Evolutionary conservation across 2,888 invertebrate genomes (phyloP).

Genomic region (Tipula lateralis): DNA sequence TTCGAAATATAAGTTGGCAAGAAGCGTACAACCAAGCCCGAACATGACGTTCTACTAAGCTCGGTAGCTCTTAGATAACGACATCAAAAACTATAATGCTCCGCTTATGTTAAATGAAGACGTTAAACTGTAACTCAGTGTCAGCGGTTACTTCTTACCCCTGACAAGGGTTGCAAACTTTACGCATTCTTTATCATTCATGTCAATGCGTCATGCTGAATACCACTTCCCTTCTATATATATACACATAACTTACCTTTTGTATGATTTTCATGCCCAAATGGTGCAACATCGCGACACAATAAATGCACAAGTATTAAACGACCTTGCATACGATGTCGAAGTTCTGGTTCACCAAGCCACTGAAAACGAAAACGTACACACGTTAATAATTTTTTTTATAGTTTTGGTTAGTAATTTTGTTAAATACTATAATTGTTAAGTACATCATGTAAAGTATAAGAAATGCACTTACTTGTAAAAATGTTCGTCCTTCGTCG

Average conservation of each 20-base stretch:
- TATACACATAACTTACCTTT: background rate
- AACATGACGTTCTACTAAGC: too few species aligned
- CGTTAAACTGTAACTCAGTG: too few species aligned
- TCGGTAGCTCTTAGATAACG: too few species aligned
- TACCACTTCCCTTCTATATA: too few species aligned
- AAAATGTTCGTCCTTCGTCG: constrained; percentile 75
- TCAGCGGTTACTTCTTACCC: too few species aligned
- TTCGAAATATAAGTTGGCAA: too few species aligned
- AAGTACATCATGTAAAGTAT: background rate
- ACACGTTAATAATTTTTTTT: background rate
- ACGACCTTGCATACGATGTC: constrained; percentile 72
- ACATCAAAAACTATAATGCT: too few species aligned
- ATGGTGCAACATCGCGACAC: constrained; percentile 64
- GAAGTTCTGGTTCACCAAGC: constrained; percentile 74
- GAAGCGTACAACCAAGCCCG: too few species aligned
- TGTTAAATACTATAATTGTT: background rate
- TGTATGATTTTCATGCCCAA: constrained; percentile 39
- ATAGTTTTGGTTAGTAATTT: background rate
- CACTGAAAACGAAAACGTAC: constrained; percentile 55
- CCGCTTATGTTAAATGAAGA: too few species aligned
- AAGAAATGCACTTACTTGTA: constrained; percentile 58
- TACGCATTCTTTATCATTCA: too few species aligned
- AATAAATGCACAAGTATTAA: constrained; percentile 73
- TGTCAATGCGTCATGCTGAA: too few species aligned
- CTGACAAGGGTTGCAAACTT: too few species aligned